phyloP scores from a whole-genome alignment of 2,888 invertebrate genomes.

The Actias luna region DNA sequence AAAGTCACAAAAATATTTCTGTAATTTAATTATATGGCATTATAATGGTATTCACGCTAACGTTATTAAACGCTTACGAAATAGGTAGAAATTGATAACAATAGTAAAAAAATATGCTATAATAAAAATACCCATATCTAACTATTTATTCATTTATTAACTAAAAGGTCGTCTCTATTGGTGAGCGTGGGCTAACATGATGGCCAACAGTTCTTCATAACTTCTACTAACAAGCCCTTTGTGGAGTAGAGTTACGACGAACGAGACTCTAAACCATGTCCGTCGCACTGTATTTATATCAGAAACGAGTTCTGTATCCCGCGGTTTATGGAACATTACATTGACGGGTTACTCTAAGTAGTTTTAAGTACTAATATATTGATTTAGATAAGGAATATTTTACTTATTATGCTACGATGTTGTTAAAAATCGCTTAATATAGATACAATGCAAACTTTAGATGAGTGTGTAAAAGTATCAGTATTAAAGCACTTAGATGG shows the following conservation, averaged over 20 bases:
- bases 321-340: slow-evolving; percentile 7
- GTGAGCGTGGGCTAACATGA: slow-evolving; percentile 63
- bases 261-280: slow-evolving; percentile 70
- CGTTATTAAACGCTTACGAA: background rate
- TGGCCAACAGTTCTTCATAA: slow-evolving; percentile 67
- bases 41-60: too few relatives aligned
- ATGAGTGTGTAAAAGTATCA: too few relatives aligned
- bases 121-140: background rate
- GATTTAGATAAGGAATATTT: background rate
- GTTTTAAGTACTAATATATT: background rate
- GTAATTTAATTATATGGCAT: background rate
- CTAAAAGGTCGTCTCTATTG: slow-evolving; percentile 20
- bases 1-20: background rate
- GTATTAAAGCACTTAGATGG: too few relatives aligned
- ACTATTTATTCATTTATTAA: background rate
- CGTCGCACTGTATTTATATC: slow-evolving; percentile 70
- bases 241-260: slow-evolving; percentile 63
- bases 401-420: background rate
- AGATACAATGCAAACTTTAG: too few relatives aligned
- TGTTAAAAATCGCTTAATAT: too few relatives aligned
- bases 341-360: slow-evolving; percentile 6
- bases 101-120: background rate
- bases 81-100: background rate
- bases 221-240: slow-evolving; percentile 80
- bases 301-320: slow-evolving; percentile 67